Evolutionary conservation across 2,113 vertebrate genomes (phyloP).

Genomic region (Pollachius pollachius): DNA sequence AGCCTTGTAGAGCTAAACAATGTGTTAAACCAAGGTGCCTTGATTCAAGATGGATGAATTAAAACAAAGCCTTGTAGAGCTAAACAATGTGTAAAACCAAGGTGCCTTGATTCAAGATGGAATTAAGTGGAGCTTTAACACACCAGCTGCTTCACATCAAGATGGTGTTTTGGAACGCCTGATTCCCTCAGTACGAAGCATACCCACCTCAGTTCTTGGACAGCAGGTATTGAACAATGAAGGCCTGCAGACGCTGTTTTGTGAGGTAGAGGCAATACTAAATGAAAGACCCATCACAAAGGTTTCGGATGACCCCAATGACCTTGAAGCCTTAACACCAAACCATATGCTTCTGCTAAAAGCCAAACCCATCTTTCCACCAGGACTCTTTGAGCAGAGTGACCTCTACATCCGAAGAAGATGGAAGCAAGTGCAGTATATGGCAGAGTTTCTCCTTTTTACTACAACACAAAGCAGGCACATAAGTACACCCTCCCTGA

Average conservation of each 20-base stretch:
- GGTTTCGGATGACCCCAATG: background rate
- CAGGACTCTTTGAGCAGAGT: background rate
- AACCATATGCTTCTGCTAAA: background rate
- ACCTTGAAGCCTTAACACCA: background rate
- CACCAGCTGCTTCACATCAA: background rate
- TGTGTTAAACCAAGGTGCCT: too few relatives aligned
- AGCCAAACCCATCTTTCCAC: background rate
- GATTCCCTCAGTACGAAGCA: background rate
- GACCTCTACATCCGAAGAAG: conserved; percentile 4
- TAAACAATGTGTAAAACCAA: too few relatives aligned
- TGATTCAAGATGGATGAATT: too few relatives aligned
- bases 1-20: too few relatives aligned
- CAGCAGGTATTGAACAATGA: background rate
- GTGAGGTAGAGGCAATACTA: background rate
- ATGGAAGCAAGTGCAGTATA: background rate
- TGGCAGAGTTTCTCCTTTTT: too few relatives aligned
- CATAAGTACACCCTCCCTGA: too few relatives aligned
- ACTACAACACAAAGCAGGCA: too few relatives aligned
- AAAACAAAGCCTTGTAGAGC: too few relatives aligned
- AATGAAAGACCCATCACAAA: background rate
- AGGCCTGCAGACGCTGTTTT: background rate
- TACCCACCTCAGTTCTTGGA: background rate
- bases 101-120: too few relatives aligned
- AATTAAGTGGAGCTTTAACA: too few relatives aligned
- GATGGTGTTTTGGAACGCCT: background rate